Evolutionary conservation across 2,113 vertebrate species (phyloP), one percentile per base, ranked within the genome.

Genomic region (Nestor notabilis): DNA sequence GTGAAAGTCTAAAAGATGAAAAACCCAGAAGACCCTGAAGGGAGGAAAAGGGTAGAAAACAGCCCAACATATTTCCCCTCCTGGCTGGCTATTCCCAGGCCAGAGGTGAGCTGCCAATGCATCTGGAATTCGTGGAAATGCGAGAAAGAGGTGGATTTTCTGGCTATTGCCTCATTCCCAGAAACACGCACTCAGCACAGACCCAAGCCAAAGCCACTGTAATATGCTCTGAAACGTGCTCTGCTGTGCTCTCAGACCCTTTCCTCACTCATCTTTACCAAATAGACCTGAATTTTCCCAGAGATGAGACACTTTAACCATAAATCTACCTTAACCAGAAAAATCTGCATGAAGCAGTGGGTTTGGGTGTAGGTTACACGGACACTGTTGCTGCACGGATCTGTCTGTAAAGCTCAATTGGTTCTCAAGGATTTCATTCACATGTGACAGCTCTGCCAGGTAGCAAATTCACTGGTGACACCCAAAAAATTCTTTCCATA

Each of bases 71-170:
- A 10, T 74, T 68, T 52, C 35, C 43, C 24, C 39, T 87, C 61
- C 44, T 1, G 1, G 4, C 35, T 90, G 83, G 61, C 65, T 90
- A 47, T 5, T 90, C n/a, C 52, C 52, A 79, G 80, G 76, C 56
- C 19, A 47, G 89, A 81, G 86, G 69, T 97, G 83, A 94, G 61
- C 91, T 95, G 92, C 95, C 89, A 94, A 41, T 33, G 68, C 61
- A 31, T 11, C 77, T 81, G 92, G 92, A 93, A 93, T 96, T 93
- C 50, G 1, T 95, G 70, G 95, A 95, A 91, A 87, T 24, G 72
- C 0, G 5, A 81, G 74, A n/a, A 75, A 90, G 83, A 89, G 74
- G 77, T 84, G 70, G 33, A 15, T 84, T 90, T 94, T 84, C 63
- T 93, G 91, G 52, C 89, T 83, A 6, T 13, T 49, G 60, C 41